These are phyloP conservation scores for Scelioninae gen. 1 DNA, from an alignment of 2,888 invertebrate species.

Conservation along the genomic window DNA sequence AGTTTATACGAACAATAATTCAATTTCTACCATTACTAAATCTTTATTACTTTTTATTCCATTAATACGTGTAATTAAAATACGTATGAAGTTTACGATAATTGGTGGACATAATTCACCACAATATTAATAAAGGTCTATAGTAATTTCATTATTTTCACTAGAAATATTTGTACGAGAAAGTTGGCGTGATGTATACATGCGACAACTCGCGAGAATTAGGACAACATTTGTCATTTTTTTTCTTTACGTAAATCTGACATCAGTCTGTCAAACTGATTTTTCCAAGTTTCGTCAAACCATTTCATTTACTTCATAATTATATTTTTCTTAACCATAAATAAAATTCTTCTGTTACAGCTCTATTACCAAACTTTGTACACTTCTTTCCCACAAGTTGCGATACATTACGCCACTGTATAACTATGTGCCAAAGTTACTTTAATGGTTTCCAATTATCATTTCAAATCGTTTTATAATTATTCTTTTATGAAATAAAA, in stretches of 20 bases:
- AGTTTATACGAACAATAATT: too few species aligned
- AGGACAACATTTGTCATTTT: background rate
- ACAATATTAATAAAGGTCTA: background rate
- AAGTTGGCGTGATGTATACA: background rate
- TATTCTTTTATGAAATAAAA: background rate
- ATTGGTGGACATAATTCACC: background rate
- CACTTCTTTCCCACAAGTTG: slow-evolving; percentile 16
- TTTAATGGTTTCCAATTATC: background rate
- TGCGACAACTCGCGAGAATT: background rate
- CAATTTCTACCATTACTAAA: too few species aligned
- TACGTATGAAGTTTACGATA: background rate
- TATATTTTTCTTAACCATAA: slow-evolving; percentile 7
- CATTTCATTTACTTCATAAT: slow-evolving; percentile 6
- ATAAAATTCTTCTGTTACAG: slow-evolving; percentile 1
- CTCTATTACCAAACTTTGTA: slow-evolving; percentile 1
- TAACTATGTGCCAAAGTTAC: background rate
- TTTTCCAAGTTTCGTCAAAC: background rate
- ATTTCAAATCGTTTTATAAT: background rate
- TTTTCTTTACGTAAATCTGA: background rate
- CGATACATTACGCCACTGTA: background rate
- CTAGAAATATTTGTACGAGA: slow-evolving; percentile 2
- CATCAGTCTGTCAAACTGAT: slow-evolving; percentile 1
- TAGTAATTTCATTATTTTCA: slow-evolving; percentile 10
- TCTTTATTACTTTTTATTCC: slow-evolving; percentile 1
- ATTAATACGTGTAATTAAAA: background rate